A percentile compares a stretch with the other conserved stretches of the same genome.
phyloP scores from a whole-genome alignment of 2,797 vertebrate genomes.

The Galaxias olidus region DNA sequence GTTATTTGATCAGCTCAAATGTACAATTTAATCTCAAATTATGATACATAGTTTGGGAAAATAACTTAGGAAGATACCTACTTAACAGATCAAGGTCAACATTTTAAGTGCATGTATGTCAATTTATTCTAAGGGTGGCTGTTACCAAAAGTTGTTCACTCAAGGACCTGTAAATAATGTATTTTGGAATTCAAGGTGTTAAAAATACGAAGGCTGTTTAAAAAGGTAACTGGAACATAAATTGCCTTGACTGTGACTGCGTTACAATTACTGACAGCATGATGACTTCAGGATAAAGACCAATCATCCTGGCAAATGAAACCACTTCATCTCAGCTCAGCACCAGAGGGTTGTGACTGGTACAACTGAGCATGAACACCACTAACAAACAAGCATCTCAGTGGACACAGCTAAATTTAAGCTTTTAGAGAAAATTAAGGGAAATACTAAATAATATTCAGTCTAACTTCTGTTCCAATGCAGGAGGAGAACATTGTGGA shows the following conservation, averaged over 20 bases:
- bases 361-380: neutral
- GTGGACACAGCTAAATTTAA: neutral
- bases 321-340: neutral
- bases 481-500: neutral
- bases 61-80: no score
- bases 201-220: neutral
- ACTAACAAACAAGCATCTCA: neutral
- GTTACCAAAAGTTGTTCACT: conserved; percentile 18
- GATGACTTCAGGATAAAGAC: conserved; percentile 45
- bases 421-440: neutral
- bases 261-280: conserved; percentile 15
- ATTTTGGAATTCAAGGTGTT: conserved; percentile 3
- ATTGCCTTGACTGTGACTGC: neutral
- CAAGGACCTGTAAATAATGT: conserved; percentile 37
- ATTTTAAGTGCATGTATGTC: no score
- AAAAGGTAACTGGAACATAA: conserved; percentile 9
- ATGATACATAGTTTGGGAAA: no score
- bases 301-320: conserved; percentile 42
- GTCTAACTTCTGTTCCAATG: neutral
- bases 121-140: no score
- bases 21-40: no score
- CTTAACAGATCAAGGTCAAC: neutral
- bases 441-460: conserved; percentile 38
- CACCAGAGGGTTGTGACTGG: neutral
- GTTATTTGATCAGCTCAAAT: no score